phyloP scores from a whole-genome alignment of 2,113 vertebrate species.

The Labeo catla region DNA sequence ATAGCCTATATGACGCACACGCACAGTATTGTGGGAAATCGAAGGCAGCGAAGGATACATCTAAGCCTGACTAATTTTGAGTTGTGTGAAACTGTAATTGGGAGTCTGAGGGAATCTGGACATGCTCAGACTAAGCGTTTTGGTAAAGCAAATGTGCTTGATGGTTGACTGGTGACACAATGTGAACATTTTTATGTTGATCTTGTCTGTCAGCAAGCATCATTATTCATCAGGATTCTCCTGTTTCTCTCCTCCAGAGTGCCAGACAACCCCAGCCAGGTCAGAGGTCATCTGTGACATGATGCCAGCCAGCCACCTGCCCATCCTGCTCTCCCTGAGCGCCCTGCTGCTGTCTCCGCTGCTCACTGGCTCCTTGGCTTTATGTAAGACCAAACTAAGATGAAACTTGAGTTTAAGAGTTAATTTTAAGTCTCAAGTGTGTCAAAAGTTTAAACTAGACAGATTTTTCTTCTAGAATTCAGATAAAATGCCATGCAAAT shows the following conservation, averaged over 20 bases:
- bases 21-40: too few relatives aligned
- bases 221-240: constrained; percentile 10
- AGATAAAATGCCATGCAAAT: neutral
- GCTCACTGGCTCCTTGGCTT: constrained; percentile 81
- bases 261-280: constrained; percentile 71
- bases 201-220: neutral
- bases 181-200: neutral
- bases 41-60: too few relatives aligned
- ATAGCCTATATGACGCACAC: too few relatives aligned
- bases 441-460: neutral
- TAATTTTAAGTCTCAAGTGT: neutral
- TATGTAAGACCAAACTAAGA: constrained; percentile 80
- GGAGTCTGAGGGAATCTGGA: neutral
- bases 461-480: neutral
- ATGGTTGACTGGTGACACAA: constrained; percentile 22
- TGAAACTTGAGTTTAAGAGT: neutral
- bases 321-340: constrained; percentile 77
- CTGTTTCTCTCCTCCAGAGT: constrained; percentile 62
- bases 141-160: constrained; percentile 1
- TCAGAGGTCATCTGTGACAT: constrained; percentile 76
- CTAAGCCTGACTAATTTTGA: constrained; percentile 58
- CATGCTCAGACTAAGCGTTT: neutral
- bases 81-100: constrained; percentile 54
- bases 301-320: constrained; percentile 77
- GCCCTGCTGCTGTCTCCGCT: constrained; percentile 83